phyloP scores from a whole-genome alignment of 2,888 invertebrate species.

The Ethmia dodecea region DNA sequence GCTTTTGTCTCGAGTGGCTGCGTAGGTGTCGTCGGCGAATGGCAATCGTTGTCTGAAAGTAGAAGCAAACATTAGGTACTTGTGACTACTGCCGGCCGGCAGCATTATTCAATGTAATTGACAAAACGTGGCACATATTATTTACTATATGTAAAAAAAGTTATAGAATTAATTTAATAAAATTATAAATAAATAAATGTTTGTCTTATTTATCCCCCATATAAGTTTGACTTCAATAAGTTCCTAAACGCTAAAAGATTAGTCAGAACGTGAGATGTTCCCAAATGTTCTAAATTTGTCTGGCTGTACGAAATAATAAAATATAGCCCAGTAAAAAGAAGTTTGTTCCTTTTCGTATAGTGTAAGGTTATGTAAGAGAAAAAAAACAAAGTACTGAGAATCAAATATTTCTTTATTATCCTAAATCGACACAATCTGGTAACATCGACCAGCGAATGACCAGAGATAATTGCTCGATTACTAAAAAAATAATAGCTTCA shows the following conservation, averaged over 20 bases:
- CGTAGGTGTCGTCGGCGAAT: too few species aligned
- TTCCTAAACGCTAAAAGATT: too few species aligned
- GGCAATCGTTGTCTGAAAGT: slow-evolving; percentile 52
- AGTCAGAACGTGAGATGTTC: too few species aligned
- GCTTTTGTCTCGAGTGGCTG: too few species aligned
- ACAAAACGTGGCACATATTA: slow-evolving; percentile 67
- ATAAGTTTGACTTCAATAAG: neutral
- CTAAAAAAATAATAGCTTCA: too few species aligned
- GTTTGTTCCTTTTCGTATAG: too few species aligned
- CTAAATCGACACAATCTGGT: slow-evolving; percentile 36
- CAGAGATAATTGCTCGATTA: too few species aligned
- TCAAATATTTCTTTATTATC: slow-evolving; percentile 44
- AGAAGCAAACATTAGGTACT: slow-evolving; percentile 70
- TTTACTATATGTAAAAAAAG: slow-evolving; percentile 75
- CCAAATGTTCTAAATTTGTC: too few species aligned
- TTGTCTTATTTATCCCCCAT: slow-evolving; percentile 38
- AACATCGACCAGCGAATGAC: slow-evolving; percentile 61
- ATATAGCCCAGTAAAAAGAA: too few species aligned
- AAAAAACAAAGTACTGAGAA: too few species aligned
- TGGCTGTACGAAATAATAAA: too few species aligned
- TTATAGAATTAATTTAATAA: slow-evolving; percentile 78
- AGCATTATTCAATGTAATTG: slow-evolving; percentile 70
- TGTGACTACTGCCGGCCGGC: slow-evolving; percentile 62
- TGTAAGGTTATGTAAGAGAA: too few species aligned
- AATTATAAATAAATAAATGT: slow-evolving; percentile 64